Conservation (phyloP, 2,797 vertebrate species). For the Catostomus latipinnis region DNA sequence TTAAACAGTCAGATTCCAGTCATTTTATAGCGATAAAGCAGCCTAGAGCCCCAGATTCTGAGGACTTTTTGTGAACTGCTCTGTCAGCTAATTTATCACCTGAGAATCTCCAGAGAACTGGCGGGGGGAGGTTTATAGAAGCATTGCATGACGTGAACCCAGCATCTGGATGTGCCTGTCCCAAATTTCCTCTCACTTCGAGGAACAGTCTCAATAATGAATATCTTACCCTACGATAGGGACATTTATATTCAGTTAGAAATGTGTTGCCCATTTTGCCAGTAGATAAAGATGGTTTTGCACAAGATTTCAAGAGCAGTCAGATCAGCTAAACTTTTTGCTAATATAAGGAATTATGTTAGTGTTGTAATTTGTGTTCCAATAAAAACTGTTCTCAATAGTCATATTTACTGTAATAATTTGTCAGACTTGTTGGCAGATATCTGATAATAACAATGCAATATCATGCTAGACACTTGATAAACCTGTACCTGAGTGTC, state of each 20-base stretch:
- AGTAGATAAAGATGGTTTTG: neutral
- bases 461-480: neutral
- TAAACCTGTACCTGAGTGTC: neutral
- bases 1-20: constrained; percentile 26
- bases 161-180: constrained; percentile 38
- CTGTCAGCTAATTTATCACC: constrained; percentile 64
- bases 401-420: neutral
- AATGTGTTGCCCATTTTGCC: neutral
- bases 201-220: constrained; percentile 60
- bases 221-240: constrained; percentile 43
- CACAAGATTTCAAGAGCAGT: neutral
- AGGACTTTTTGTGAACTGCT: constrained; percentile 44
- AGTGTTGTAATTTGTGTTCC: neutral
- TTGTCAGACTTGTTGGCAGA: neutral
- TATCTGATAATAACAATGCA: neutral
- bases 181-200: constrained; percentile 44
- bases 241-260: constrained; percentile 46
- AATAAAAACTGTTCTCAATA: neutral
- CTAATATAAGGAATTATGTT: neutral
- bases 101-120: constrained; percentile 43
- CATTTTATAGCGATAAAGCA: constrained; percentile 23
- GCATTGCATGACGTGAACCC: constrained; percentile 28
- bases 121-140: constrained; percentile 29
- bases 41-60: constrained; percentile 51
- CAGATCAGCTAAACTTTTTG: neutral